Conservation (phyloP, 1,140 invertebrate species). For the Bombyx mandarina region DNA sequence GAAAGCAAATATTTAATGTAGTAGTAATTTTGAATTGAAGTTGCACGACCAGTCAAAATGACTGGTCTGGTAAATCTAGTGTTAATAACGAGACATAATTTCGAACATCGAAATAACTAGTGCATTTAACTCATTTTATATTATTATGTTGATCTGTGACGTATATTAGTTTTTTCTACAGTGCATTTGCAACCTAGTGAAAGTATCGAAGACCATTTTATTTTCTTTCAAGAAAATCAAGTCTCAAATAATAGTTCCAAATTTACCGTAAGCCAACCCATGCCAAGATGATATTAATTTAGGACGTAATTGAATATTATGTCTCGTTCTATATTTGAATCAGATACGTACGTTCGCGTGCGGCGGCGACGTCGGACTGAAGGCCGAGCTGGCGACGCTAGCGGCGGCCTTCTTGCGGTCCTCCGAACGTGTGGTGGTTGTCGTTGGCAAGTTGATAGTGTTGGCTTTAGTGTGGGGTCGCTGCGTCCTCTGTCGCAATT, state of each 20-base stretch:
- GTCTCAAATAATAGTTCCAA: no score
- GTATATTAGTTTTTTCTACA: not conserved
- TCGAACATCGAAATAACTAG: no score
- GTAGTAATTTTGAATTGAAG: no score
- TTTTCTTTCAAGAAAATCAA: no score
- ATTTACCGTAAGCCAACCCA: no score
- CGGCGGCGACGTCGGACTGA: conserved; percentile 44
- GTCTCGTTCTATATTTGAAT: not conserved
- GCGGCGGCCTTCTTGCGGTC: conserved; percentile 27
- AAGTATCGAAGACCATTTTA: not conserved
- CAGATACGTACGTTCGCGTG: conserved; percentile 49
- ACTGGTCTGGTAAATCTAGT: no score
- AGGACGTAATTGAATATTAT: not conserved
- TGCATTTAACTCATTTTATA: no score
- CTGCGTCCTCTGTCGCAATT: conserved; percentile 54
- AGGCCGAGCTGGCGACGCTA: conserved; percentile 13
- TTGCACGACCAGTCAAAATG: no score
- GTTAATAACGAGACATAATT: no score
- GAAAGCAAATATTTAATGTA: no score
- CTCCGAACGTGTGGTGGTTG: conserved; percentile 32
- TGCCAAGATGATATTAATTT: no score
- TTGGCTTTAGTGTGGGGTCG: conserved; percentile 74
- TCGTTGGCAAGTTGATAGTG: conserved; percentile 72
- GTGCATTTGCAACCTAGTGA: not conserved
- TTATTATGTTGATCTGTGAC: not conserved